phyloP scores from a whole-genome alignment of 2,888 invertebrate genomes.

The Parasteatoda lunata region DNA sequence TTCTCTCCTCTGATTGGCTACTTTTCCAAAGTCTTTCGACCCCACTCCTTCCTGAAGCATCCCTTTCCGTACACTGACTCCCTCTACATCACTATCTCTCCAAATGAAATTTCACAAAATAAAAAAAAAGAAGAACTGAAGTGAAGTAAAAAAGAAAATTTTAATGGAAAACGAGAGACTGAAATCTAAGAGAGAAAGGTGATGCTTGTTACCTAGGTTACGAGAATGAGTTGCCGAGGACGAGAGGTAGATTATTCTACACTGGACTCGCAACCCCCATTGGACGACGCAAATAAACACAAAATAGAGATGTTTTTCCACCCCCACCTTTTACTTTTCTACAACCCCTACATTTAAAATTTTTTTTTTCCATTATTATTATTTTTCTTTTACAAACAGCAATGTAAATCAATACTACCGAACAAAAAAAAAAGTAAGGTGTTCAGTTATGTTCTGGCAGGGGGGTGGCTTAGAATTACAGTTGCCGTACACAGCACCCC shows the following conservation, averaged over 20 bases:
- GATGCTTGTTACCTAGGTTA: slow-evolving; percentile 54
- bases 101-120: slow-evolving; percentile 66
- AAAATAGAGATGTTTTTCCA: slow-evolving; percentile 66
- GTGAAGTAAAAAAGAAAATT: slow-evolving; percentile 32
- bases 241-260: slow-evolving; percentile 55
- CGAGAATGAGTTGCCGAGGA: slow-evolving; percentile 62
- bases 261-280: slow-evolving; percentile 57
- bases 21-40: slow-evolving; percentile 48
- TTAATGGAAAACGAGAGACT: slow-evolving; percentile 67
- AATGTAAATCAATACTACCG: slow-evolving; percentile 59
- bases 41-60: slow-evolving; percentile 6
- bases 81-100: slow-evolving; percentile 33
- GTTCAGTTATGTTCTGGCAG: slow-evolving; percentile 6
- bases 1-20: slow-evolving; percentile 58
- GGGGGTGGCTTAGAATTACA: slow-evolving; percentile 48
- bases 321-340: slow-evolving; percentile 26
- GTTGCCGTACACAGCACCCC: slow-evolving; percentile 3
- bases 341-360: background rate
- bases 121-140: slow-evolving; percentile 27
- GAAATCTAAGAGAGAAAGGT: slow-evolving; percentile 61
- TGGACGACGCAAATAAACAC: slow-evolving; percentile 66
- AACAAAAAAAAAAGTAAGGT: slow-evolving; percentile 11
- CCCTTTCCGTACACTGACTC: slow-evolving; percentile 27
- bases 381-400: slow-evolving; percentile 34
- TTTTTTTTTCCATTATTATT: slow-evolving; percentile 11